Evolutionary conservation across 2,888 invertebrate species (phyloP).

Genomic region (Lingula anatina): DNA sequence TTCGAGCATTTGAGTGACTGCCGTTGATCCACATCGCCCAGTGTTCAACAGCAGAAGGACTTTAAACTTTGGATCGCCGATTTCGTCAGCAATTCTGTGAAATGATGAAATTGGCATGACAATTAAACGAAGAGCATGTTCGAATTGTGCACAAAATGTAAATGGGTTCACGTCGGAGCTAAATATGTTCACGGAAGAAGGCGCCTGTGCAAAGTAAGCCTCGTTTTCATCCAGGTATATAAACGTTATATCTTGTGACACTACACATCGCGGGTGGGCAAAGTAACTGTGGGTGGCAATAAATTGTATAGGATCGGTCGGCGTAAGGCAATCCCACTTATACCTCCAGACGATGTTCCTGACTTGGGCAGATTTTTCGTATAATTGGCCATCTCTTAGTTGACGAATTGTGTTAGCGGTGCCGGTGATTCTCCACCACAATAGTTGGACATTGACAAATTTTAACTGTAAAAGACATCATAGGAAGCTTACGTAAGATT

Average conservation of each 20-base stretch:
- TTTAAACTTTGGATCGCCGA: background rate
- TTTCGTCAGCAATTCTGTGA: background rate
- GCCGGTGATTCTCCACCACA: too few relatives aligned
- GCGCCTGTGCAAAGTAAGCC: background rate
- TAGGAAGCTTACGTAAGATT: too few relatives aligned
- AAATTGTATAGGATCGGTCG: too few relatives aligned
- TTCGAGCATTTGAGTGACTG: background rate
- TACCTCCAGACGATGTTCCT: too few relatives aligned
- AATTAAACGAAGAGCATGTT: background rate
- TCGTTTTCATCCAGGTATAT: background rate
- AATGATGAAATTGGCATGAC: background rate
- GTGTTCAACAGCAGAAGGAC: background rate
- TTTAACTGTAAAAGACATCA: too few relatives aligned
- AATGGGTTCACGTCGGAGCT: background rate
- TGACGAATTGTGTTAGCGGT: too few relatives aligned
- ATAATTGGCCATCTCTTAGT: too few relatives aligned
- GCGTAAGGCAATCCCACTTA: too few relatives aligned
- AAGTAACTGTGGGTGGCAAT: too few relatives aligned
- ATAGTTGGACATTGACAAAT: too few relatives aligned
- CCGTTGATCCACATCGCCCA: background rate
- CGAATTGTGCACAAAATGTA: background rate
- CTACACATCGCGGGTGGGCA: background rate
- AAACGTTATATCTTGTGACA: background rate
- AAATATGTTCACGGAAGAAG: background rate
- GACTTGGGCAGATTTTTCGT: too few relatives aligned